These are phyloP conservation scores for Anthopleura sola DNA, from an alignment of 64 coral and sea anemone species.

Conservation along the genomic window DNA sequence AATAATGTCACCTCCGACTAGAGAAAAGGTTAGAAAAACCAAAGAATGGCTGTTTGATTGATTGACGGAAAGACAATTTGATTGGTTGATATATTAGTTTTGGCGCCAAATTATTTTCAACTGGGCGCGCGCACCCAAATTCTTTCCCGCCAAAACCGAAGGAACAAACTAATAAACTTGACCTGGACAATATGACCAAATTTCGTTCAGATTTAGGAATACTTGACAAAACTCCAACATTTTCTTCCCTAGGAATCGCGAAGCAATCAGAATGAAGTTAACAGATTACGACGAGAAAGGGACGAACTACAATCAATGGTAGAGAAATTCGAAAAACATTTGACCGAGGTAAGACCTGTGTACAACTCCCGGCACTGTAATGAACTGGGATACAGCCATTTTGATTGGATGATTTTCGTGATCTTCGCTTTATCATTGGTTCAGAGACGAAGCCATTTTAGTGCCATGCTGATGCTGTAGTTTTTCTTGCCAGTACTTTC, in stretches of 20 bases:
- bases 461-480: background rate
- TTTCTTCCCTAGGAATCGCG: slow-evolving; percentile 46
- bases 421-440: background rate
- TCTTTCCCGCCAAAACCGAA: background rate
- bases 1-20: slow-evolving; percentile 63
- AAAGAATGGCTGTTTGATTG: background rate
- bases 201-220: background rate
- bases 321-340: slow-evolving; percentile 96
- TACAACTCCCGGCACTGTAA: too few species aligned
- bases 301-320: slow-evolving; percentile 87
- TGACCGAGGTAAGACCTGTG: slow-evolving; percentile 60
- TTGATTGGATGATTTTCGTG: background rate
- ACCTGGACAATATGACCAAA: too few species aligned
- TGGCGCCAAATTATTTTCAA: background rate
- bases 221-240: background rate
- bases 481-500: too few species aligned
- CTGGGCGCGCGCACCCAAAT: background rate
- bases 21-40: slow-evolving; percentile 42
- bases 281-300: slow-evolving; percentile 82
- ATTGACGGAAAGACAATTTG: too few species aligned
- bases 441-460: background rate
- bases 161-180: background rate
- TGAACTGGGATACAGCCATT: background rate
- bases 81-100: background rate
- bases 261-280: slow-evolving; percentile 62